Evolutionary conservation across 2,797 vertebrate genomes (phyloP), one percentile per base, ranked within the genome.

Genomic region (Dendrocincla fuliginosa): DNA sequence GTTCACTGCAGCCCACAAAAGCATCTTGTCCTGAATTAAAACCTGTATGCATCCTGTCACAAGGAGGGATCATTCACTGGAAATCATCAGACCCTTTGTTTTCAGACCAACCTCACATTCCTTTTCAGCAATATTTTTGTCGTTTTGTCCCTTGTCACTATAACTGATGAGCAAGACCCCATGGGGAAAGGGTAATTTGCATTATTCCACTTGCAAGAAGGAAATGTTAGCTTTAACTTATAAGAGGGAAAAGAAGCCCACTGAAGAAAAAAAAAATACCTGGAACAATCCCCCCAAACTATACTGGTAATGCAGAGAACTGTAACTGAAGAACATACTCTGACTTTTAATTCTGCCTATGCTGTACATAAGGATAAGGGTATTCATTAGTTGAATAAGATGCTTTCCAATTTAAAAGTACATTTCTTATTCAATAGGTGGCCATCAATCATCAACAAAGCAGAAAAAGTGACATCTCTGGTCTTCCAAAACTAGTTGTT

Each of bases 361-460:
- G 27, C 23, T 4, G 5, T 52, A 47, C 30, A 24, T 5, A 20
- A 92, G 63, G 37, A 74, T 63, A 65, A 63, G 41, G 20, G 5
- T 64, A 52, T 81, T 79, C 55, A 79, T 88, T 82, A 79, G 67
- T 30, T 70, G 50, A 93, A 50, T 79, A 65, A 93, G 82, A 73
- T 55, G 41, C 14, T 79, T 92, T 91, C 85, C 56, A 90, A 39
- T 94, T 87, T 88, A 94, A 84, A 94, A 89, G 59, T 68, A 57
- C 74, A 42, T 78, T 91, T 89, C 32, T 89, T 22, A 56, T 95
- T 91, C 60, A 60, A 64, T 55, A 47, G 16, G 19, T 90, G 64
- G 77, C 49, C 70, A 95, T 96, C 80, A 89, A 50, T 94, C 91
- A 94, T 87, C 64, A 95, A 84, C 81, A 93, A 90, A 87, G 93